These are phyloP conservation scores for Acipenser ruthenus DNA, from an alignment of 2,797 vertebrate species.

Conservation along the genomic window DNA sequence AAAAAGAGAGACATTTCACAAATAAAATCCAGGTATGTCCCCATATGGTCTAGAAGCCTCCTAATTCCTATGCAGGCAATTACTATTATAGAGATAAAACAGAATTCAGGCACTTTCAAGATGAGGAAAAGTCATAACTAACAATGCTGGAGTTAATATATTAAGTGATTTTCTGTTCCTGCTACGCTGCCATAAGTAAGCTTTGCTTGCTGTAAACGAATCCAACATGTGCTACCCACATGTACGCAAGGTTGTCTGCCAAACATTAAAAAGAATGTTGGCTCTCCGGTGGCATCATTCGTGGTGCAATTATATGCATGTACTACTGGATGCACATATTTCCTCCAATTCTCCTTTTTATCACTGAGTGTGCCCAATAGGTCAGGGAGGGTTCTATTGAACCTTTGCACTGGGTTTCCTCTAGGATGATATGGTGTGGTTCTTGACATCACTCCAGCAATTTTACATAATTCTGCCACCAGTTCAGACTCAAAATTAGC, in stretches of 20 bases:
- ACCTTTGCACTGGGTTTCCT: conserved; percentile 11
- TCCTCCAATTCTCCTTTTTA: conserved; percentile 7
- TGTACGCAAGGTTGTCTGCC: conserved; percentile 5
- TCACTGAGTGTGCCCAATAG: conserved; percentile 7
- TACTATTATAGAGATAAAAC: too few species aligned
- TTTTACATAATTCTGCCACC: background rate
- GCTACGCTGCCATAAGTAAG: too few species aligned
- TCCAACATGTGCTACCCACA: background rate
- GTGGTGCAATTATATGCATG: conserved; percentile 14
- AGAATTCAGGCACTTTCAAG: too few species aligned
- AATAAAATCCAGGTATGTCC: too few species aligned
- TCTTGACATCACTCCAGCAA: background rate
- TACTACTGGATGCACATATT: conserved; percentile 10
- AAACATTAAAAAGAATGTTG: conserved; percentile 18
- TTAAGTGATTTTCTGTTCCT: too few species aligned
- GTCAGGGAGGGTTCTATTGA: conserved; percentile 1
- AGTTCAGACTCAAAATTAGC: conserved; percentile 15
- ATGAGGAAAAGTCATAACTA: too few species aligned
- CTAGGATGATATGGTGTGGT: conserved; percentile 13
- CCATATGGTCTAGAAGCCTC: too few species aligned
- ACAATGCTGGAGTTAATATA: too few species aligned
- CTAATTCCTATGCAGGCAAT: too few species aligned
- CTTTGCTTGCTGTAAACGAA: too few species aligned
- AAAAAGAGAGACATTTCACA: too few species aligned
- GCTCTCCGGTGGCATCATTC: conserved; percentile 10